A percentile compares a stretch with the other conserved stretches of the same genome.
Conservation (phyloP, 2,113 vertebrate genomes). For the Larimichthys polyactis region DNA sequence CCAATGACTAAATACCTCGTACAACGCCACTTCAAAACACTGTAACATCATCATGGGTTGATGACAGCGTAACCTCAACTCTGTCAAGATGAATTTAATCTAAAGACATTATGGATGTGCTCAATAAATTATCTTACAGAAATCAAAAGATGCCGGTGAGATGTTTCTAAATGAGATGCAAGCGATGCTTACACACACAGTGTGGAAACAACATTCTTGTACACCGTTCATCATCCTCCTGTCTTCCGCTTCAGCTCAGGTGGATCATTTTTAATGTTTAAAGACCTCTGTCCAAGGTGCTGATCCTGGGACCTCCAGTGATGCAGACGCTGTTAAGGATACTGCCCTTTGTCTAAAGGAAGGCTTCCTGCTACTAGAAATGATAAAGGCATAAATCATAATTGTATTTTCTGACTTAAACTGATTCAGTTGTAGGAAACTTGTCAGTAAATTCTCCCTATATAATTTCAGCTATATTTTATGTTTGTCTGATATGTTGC, state of each 20-base stretch:
- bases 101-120: background rate
- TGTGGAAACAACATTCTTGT: background rate
- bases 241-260: background rate
- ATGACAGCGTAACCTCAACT: background rate
- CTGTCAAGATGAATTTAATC: background rate
- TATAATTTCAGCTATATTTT: background rate
- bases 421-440: background rate
- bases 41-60: background rate
- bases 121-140: background rate
- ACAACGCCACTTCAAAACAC: no score
- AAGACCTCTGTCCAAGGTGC: conserved; percentile 59
- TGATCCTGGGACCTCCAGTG: conserved; percentile 38
- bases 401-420: background rate
- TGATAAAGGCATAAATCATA: background rate
- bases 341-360: background rate
- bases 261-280: background rate
- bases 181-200: background rate
- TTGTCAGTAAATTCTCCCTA: background rate
- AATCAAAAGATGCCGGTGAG: background rate
- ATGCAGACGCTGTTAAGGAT: conserved; percentile 35
- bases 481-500: background rate
- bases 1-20: no score
- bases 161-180: background rate
- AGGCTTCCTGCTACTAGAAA: background rate
- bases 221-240: background rate